Base-by-base conservation (phyloP, 2,113 vertebrate species). In the Astatoreochromis straeleni region DNA sequence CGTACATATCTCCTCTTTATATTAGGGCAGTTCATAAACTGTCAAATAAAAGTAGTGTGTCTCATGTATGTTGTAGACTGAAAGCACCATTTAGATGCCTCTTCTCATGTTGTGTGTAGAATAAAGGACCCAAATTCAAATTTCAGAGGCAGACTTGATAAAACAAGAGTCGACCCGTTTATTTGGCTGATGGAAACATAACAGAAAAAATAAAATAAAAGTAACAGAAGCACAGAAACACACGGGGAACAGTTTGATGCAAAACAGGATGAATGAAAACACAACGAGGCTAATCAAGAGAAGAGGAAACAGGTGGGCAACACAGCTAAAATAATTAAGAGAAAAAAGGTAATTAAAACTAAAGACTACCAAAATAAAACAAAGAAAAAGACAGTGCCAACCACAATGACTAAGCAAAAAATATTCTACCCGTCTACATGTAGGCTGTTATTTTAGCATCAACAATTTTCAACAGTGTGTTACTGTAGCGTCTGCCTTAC, bases 1-100 rank as follows among this genome's bases (percentile, higher is more conserved):
- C 90, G 93, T 94, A 80, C 95, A 92, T 87, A 85, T 95, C 94
- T 60, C 57, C 26, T 96, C 95, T 92, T 95, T 92, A 92, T 88
- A 96, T 96, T 94, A 96, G 92, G 89, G 68, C 82, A 65, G 91
- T 85, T 91, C 85, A 94, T 94, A 91, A 95, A 94, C 91, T 96
- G 90, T 95, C 96, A 93, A 95, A 95, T 94, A 93, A 94, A 96
- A 80, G 91, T 65, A 85, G 84, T 9, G 84, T 53, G 86, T 87
- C 85, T 86, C 85, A 53, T 91, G 9, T 14, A 82, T 86, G 57
- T 89, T 68, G 60, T 38, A 7, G 31, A 29, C 31, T 60, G 57
- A 60, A 60, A 81, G 83, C 78, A 14, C 83, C 42, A 58, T 82
- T 91, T 82, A 87, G 87, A 87, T 80, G 92, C 90, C 29, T 58